Evolutionary conservation across 2,888 invertebrate species (phyloP).

Genomic region (Tridacna crocea): DNA sequence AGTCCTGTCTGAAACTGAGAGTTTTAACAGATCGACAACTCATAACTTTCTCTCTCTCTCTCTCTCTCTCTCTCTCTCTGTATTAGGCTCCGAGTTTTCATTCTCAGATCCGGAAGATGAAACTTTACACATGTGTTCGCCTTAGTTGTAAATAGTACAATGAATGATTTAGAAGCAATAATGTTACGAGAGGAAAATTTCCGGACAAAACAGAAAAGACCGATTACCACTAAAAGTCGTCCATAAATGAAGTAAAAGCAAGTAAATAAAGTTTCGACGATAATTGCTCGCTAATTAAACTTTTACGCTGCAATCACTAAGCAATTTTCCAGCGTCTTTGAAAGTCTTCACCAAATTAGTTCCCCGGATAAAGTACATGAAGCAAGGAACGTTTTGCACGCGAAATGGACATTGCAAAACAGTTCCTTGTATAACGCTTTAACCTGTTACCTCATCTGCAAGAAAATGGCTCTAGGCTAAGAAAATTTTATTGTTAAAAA

Average conservation of each 20-base stretch:
- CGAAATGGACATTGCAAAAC: neutral
- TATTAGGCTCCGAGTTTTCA: no score
- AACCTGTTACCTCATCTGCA: no score
- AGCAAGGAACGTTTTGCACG: neutral
- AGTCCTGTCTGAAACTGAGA: no score
- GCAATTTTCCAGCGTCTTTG: conserved; percentile 8
- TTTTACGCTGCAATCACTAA: conserved; percentile 23
- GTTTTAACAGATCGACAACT: no score
- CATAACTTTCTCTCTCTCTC: neutral
- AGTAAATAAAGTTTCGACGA: conserved; percentile 11
- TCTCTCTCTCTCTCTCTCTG: neutral
- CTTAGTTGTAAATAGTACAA: no score
- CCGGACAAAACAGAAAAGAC: neutral
- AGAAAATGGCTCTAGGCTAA: no score
- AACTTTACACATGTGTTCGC: no score
- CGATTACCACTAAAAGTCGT: neutral
- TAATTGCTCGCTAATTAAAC: conserved; percentile 22
- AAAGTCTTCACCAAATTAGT: conserved; percentile 21
- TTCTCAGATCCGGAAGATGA: no score
- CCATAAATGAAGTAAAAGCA: neutral
- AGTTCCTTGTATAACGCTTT: no score
- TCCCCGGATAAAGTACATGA: neutral
- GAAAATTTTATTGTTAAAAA: no score
- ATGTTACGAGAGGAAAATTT: no score
- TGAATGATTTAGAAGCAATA: no score